Evolutionary conservation across 2,113 vertebrate genomes (phyloP), one percentile per base, ranked within the genome.

Genomic region (Burhinus oedicnemus): DNA sequence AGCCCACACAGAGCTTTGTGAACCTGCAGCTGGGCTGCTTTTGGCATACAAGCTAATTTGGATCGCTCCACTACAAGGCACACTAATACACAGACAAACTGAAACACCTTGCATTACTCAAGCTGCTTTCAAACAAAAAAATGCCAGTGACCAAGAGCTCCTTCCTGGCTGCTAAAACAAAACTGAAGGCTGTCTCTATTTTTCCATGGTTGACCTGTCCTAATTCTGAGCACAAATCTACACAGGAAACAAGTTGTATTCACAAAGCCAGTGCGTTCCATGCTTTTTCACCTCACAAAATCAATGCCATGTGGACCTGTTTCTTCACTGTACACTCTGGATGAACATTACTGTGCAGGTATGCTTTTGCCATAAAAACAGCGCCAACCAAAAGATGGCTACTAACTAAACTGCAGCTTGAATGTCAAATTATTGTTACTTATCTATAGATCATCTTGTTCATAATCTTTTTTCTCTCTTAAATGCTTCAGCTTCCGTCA

Each of bases 341-440:
- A 74, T 36, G 38, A 64, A 90, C 38, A 64, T 21, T 42, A 76
- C 25, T 62, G 26, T 30, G 36, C 74, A 87, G 74, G 91, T 85
- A 32, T 68, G 42, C 51, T 95, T 95, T 79, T 64, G 66, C n/a
- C 58, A 38, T 45, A 52, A 54, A 95, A 76, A n/a, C 34, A 70
- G 47, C 29, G 38, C 30, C 87, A 95, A 87, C 21, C 68, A 82
- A 78, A 83, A 68, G 36, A 91, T 58, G 18, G 42, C 8, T 89
- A 70, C 51, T 44, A 44, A 26, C 20, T 74, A 88, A 80, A 85
- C 40, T 91, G 34, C 16, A 51, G 70, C 62, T 86, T 90, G 22
- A 93, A 74, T 74, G 22, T 60, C 84, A 95, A 97, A 89, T 84
- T 72, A 81, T 89, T 83, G 83, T 66, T 92, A 62, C 29, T 77